These are phyloP conservation scores for Shinisaurus crocodilurus DNA, from an alignment of 2,113 vertebrate genomes.

Conservation along the genomic window DNA sequence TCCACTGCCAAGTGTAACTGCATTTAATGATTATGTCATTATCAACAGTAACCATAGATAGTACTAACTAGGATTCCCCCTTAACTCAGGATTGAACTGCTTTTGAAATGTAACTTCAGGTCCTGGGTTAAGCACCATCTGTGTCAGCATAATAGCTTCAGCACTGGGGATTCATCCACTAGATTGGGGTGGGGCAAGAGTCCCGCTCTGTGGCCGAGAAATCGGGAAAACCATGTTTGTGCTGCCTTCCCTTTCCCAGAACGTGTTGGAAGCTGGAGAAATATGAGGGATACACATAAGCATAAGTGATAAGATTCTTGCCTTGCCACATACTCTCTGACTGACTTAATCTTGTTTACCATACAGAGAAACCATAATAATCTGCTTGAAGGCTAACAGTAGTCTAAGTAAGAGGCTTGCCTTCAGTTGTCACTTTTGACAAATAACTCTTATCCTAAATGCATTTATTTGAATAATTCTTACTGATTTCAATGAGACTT, in stretches of 20 bases:
- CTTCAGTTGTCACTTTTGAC: slow-evolving; percentile 1
- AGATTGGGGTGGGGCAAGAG: neutral
- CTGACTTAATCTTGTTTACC: slow-evolving; percentile 10
- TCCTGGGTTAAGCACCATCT: neutral
- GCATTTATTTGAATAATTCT: slow-evolving; percentile 17
- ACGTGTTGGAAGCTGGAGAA: neutral
- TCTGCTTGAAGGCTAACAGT: slow-evolving; percentile 4
- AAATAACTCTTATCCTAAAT: neutral
- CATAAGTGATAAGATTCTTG: neutral
- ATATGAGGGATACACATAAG: neutral
- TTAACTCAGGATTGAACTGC: neutral
- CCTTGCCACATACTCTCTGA: neutral
- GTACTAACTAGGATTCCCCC: neutral
- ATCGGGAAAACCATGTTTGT: neutral
- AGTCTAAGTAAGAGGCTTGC: slow-evolving; percentile 1
- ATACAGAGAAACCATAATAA: slow-evolving; percentile 15
- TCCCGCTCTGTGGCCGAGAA: neutral
- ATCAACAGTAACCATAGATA: neutral
- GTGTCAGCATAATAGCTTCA: neutral
- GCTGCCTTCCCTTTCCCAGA: neutral
- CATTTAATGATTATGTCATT: neutral
- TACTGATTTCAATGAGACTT: slow-evolving; percentile 11
- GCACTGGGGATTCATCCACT: too few relatives aligned
- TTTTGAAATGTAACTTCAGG: neutral
- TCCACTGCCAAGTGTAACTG: neutral